Evolutionary conservation across 1,140 invertebrate species (phyloP).

Genomic region (Tetramorium parvispinum): DNA sequence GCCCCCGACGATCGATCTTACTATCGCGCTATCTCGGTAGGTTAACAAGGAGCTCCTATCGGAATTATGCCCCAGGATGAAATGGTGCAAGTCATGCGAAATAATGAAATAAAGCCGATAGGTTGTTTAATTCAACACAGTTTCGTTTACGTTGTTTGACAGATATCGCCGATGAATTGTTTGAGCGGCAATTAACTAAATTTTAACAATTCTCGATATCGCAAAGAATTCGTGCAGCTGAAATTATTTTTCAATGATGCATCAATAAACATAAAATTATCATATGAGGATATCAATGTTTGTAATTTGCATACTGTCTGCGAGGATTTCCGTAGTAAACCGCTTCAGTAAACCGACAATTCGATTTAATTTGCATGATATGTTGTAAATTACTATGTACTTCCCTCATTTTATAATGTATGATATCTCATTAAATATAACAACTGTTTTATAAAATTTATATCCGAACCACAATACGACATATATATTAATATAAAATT

Average conservation of each 20-base stretch:
- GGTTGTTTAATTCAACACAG: neutral
- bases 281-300: neutral
- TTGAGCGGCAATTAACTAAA: neutral
- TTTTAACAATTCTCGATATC: neutral
- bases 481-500: slow-evolving; percentile 16
- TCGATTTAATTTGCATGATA: neutral
- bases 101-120: slow-evolving; percentile 51
- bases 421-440: neutral
- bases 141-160: neutral
- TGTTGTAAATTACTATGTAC: neutral
- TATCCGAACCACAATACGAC: neutral
- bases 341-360: slow-evolving; percentile 1
- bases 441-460: neutral
- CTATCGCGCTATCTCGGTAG: slow-evolving; percentile 14
- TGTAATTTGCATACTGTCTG: neutral
- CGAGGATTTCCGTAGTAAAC: neutral
- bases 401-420: neutral
- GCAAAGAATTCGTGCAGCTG: neutral
- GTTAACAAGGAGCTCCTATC: slow-evolving; percentile 57
- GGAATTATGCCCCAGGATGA: slow-evolving; percentile 6
- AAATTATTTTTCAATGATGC: slow-evolving; percentile 10
- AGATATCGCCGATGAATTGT: neutral
- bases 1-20: slow-evolving; percentile 57
- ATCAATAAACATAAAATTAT: neutral
- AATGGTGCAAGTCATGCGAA: slow-evolving; percentile 19